Evolutionary conservation across 1,140 invertebrate species (phyloP), one percentile per base, ranked within the genome.

Genomic region (Zaprionus lachaisei): DNA sequence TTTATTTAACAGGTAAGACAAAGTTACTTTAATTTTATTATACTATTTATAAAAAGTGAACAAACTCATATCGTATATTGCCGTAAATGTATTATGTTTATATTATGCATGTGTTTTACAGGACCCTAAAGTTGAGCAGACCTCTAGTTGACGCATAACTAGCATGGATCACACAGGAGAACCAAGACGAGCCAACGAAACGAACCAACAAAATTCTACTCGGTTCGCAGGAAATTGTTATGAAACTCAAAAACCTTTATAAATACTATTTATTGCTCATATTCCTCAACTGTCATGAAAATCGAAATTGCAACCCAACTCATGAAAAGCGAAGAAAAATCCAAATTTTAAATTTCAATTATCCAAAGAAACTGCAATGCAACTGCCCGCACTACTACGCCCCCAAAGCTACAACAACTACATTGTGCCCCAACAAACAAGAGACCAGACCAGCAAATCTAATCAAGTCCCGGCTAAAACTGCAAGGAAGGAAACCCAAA

Each of bases 401-500:
- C 22, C 12, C n/a, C n/a, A 17, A 9, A 47, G 41, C 41, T 17
- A 47, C 41, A 47, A 28, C 51, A 57, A 47, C 44, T 44, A 76
- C 77, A 72, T 74, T 69, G 69, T 66, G 82, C 64, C 75, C 69
- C 72, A 81, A 87, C 67, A 63, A 72, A 34, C 44, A 44, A 57
- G 6, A 89, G 62, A 79, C 64, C 57, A 69, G 84, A 69, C 85
- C 84, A 67, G 41, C 71, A 90, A 90, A 90, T 66, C 73, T 61
- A 26, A 77, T 82, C 49, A 86, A 81, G 82, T 62, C 58, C 66
- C 55, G 81, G 74, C 85, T 85, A 69, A 90, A 90, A 91, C 49
- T 82, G 54, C 86, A 90, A 91, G 85, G 85, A 90, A 90, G 85
- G 86, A 90, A 90, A 91, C 85, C 85, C 24, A 90, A 90, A 90